A percentile compares a stretch with the other conserved stretches of the same genome.
These are phyloP conservation scores for Otocyon megalotis DNA, from an alignment of 2,113 vertebrate species.

Conservation along the genomic window DNA sequence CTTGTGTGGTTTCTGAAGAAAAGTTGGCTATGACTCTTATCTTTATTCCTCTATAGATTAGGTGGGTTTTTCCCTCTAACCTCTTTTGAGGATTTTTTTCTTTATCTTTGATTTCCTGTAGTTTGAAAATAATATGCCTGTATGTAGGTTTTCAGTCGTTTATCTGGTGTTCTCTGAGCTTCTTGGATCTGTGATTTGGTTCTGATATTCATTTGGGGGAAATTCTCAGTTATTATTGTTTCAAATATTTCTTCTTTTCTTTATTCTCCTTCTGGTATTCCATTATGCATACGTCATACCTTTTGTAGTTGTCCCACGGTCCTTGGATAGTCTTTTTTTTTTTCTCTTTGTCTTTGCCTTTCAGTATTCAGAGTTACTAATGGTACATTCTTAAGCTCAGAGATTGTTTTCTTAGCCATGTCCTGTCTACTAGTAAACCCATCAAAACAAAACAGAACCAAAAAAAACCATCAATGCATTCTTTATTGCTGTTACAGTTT, in stretches of 20 bases:
- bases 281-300: not conserved
- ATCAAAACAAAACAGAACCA: not conserved
- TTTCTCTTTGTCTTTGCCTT: not conserved
- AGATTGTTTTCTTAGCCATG: not conserved
- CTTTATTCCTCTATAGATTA: not conserved
- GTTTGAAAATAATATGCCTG: not conserved
- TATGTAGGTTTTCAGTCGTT: not conserved
- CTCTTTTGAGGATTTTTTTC: not conserved
- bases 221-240: not conserved
- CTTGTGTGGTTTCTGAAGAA: not conserved
- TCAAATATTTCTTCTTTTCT: not conserved
- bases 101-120: not conserved
- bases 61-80: not conserved
- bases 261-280: not conserved
- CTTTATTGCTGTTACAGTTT: not conserved
- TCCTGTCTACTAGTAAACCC: not conserved
- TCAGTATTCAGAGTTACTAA: not conserved
- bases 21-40: not conserved
- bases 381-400: not conserved
- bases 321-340: not conserved
- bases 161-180: not conserved
- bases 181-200: not conserved
- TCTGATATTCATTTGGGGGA: not conserved
- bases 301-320: not conserved
- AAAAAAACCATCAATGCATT: not conserved